These are phyloP conservation scores for Ashinkailepas kermadecensis DNA, from an alignment of 2,888 invertebrate genomes.

Conservation along the genomic window DNA sequence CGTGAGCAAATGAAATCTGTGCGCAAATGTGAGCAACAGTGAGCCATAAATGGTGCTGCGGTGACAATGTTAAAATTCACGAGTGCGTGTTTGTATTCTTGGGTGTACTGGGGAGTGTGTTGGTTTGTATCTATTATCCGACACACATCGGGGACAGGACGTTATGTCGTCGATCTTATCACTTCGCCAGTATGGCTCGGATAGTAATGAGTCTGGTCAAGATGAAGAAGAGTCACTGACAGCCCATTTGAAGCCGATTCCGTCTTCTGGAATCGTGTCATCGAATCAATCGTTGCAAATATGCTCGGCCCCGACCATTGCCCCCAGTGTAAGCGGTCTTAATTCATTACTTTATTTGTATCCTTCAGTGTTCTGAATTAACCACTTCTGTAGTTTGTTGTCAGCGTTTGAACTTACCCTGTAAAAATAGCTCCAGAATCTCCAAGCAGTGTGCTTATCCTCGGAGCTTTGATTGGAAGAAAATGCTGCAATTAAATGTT, in stretches of 20 bases:
- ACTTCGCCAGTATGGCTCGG: background rate
- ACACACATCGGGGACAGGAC: no score
- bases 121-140: no score
- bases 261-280: background rate
- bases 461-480: no score
- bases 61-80: no score
- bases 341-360: background rate
- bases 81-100: no score
- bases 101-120: no score
- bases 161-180: constrained; percentile 3
- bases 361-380: background rate
- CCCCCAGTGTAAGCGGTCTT: background rate
- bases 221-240: background rate
- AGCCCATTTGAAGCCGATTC: background rate
- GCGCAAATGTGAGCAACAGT: no score
- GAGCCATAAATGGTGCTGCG: no score
- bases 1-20: no score
- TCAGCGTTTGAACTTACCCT: background rate
- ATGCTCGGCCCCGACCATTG: background rate
- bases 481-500: no score
- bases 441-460: no score
- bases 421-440: background rate
- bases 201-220: background rate
- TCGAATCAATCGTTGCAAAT: background rate
- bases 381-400: background rate